Evolutionary conservation across 2,888 invertebrate genomes (phyloP), one percentile per base, ranked within the genome.

Genomic region (Papilio protenor): DNA sequence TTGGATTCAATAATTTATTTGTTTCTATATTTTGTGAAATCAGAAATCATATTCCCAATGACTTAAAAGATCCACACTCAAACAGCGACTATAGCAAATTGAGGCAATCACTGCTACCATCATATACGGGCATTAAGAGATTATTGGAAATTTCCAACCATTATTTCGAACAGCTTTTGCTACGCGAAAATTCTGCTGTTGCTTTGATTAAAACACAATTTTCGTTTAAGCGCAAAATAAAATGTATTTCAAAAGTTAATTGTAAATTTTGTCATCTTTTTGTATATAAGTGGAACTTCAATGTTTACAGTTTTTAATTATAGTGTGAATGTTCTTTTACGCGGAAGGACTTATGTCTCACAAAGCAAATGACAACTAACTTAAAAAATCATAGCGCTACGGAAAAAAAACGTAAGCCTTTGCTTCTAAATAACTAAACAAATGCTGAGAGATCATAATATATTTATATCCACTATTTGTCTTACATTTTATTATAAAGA

Each of bases 71-170:
- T 40, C 45, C 11, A 45, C 21, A 45, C 14, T 66, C n/a, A 40
- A 66, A 66, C 27, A 72, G 49, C 55, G 52, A 18, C 49, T 55
- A 72, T 33, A 33, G 72, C 72, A 52, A 52, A 52, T 52, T 55
- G 52, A n/a, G 23, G 72, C 52, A 23, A 72, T 72, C 72, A 52
- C 40, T n/a, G 55, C 33, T 18, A 72, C 33, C 33, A 55, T 52
- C 72, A 72, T 72, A 52, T 33, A 72, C 33, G 72, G 72, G 72
- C 72, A 72, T 72, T 72, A 52, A 52, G 72, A 55, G 72, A 72
- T 72, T 72, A 72, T 52, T 72, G 72, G 72, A 72, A 72, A 55
- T 72, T 52, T 52, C 33, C 72, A 72, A 72, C 72, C 72, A 72
- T 72, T 72, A 72, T 72, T 72, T 33, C 33, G 72, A 72, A 55